These are phyloP conservation scores for Opisthograptis luteolata DNA, from an alignment of 2,888 invertebrate species.

Conservation along the genomic window DNA sequence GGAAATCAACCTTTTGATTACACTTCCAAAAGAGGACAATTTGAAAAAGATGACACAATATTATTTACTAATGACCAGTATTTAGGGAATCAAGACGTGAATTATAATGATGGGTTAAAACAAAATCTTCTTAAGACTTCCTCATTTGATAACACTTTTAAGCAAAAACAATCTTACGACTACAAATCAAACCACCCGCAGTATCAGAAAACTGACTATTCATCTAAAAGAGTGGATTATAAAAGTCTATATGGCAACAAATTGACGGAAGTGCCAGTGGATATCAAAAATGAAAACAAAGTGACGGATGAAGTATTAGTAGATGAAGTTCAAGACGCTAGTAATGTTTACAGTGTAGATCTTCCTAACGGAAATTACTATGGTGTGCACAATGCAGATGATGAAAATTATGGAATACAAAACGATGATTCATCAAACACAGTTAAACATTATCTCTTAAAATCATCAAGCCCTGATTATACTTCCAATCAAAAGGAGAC, in stretches of 20 bases:
- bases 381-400: not conserved
- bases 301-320: not conserved
- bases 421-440: slow-evolving; percentile 3
- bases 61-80: not conserved
- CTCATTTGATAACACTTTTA: slow-evolving; percentile 11
- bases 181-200: slow-evolving; percentile 42
- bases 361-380: not conserved
- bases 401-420: not conserved
- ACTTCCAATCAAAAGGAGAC: not conserved
- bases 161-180: slow-evolving; percentile 41
- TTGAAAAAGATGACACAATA: slow-evolving; percentile 7
- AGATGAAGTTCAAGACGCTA: slow-evolving; percentile 3
- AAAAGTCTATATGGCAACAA: slow-evolving; percentile 22
- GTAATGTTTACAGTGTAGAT: not conserved
- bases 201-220: slow-evolving; percentile 16
- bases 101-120: slow-evolving; percentile 12
- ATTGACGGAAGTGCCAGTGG: slow-evolving; percentile 3
- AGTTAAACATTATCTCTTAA: slow-evolving; percentile 6
- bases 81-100: not conserved
- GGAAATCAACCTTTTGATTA: slow-evolving; percentile 39
- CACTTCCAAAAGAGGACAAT: slow-evolving; percentile 36
- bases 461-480: not conserved
- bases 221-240: slow-evolving; percentile 24
- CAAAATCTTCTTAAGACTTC: not conserved
- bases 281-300: slow-evolving; percentile 2